Base-by-base conservation (phyloP, 2,113 vertebrate genomes). In the Pontoporia blainvillei region DNA sequence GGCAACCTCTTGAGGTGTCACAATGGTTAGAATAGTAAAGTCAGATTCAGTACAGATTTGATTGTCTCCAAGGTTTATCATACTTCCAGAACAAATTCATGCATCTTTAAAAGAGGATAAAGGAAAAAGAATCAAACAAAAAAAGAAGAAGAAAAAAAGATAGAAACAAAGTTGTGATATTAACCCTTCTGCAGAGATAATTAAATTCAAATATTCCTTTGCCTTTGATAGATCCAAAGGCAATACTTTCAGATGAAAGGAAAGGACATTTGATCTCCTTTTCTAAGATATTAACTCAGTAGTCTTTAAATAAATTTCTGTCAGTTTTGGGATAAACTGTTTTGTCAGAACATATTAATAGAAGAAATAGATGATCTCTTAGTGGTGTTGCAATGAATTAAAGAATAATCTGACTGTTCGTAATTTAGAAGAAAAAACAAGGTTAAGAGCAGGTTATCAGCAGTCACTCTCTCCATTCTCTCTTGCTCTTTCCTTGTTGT, bases 211-310 rank as follows among this genome's bases (percentile, higher is more conserved):
- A 67, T 59, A 78, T 73, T 66, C 41, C 57, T 21, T 8, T 17
- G 27, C 39, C 39, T 20, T 14, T 39, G 79, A 61, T 67, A 4
- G 31, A 52, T 90, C 44, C 34, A 46, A 85, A 85, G 49, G 18
- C 61, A 90, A 59, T 78, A 8, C 20, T 69, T 86, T 71, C 15
- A 41, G 23, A 39, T 34, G 14, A 61, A 69, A 79, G 4, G 36
- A 86, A 52, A 69, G n/a, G 29, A 39, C 29, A 71, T 59, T 71
- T 85, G 69, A 67, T 86, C 54, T 71, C 27, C 62, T 91, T 46
- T 52, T 25, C n/a, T 85, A 85, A 29, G 79, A 78, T 79, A 79
- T 62, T 91, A n/a, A 49, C 27, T 52, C 20, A 17, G 18, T 23
- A 61, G 14, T 62, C 20, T 86, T 79, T 79, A 79, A 34, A 69